Base-by-base conservation (phyloP, 2,888 invertebrate genomes). In the Parnassius apollo region DNA sequence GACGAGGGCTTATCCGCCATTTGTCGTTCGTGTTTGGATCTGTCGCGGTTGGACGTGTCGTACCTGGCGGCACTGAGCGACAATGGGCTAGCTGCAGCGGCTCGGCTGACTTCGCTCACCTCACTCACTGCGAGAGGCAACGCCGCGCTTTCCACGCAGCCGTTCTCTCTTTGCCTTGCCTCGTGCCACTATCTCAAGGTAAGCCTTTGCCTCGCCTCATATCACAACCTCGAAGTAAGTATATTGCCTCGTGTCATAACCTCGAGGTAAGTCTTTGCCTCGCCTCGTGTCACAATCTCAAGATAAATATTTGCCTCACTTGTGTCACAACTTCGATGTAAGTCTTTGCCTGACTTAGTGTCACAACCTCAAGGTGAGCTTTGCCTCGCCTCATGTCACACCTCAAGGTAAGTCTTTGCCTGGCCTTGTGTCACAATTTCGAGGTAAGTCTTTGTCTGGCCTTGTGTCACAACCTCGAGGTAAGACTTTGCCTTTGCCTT, bases 1-100 rank as follows among this genome's bases (percentile, higher is more conserved):
- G 87, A 91, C 77, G 89, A 85, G 49, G 86, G 85, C 62, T 50
- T 91, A 45, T 2, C 56, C 12, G 78, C 81, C 13, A 71, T 88
- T 68, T 83, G 84, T 69, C 66, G 66, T 25, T 68, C 73, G 9
- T 88, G 89, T 74, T 52, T 69, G n/a, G 18, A 56, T 65, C 79
- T 90, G 68, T 13, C 48, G 12, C 56, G 59, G 9, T 76, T 88
- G 12, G 87, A 91, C 79, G 75, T 86, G 72, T 90, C 90, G 66
- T 88, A 88, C 81, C 80, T 91, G 42, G 81, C 73, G 59, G 75
- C 62, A 68, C 72, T 90, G 54, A 65, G 68, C 12, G 85, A 85
- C 77, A 68, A 65, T 1, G 86, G 87, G 1, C 66, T 80, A 65
- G 70, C 75, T 8, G 66, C 66, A 3, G 76, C 80, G 65, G 72